Evolutionary conservation across 1,140 invertebrate species (phyloP), one percentile per base, ranked within the genome.

Genomic region (Schlechtendalia chinensis): DNA sequence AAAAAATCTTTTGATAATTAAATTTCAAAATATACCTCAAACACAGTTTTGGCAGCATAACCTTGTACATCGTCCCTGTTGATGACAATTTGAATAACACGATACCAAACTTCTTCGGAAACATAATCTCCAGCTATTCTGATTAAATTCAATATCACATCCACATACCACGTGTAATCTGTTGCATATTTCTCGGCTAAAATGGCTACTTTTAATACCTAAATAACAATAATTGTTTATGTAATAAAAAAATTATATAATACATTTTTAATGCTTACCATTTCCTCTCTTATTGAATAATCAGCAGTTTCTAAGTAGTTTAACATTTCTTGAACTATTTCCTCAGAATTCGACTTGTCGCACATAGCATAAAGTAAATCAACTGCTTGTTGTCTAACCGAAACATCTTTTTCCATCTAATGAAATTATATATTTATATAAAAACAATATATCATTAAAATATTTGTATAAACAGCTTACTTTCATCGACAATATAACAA

Each of bases 301-400:
- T 99, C 98, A 47, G 98, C 98, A 19, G 97, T 98, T 89, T 99
- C 98, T 81, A 99, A 88, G 86, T 99, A 99, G 84, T 96, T 94
- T 56, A 99, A 88, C 98, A 99, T 99, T 88, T 99, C 98, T 86
- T 97, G 95, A 4, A 99, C 98, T 86, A 99, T 99, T 88, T 99
- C 97, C 87, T 98, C 97, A 17, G 98, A 96, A 88, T 99, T 99
- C 79, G 94, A 96, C 84, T 98, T 94, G 87, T 99, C 98, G 88
- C 98, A 99, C 98, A 99, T 99, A 19, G 98, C 98, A 87, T 99
- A 99, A 0, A 99, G 86, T n/a, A 99, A 88, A 88, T 99, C 98
- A 2, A 99, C 97, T 65, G 98, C 98, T 85, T 98, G 92, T 85
- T 99, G 98, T 82, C 98, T 90, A 1, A 99, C 98, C 81, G 96